Evolutionary conservation across 1,140 invertebrate genomes (phyloP).

Genomic region (Brachionus koreanus): DNA sequence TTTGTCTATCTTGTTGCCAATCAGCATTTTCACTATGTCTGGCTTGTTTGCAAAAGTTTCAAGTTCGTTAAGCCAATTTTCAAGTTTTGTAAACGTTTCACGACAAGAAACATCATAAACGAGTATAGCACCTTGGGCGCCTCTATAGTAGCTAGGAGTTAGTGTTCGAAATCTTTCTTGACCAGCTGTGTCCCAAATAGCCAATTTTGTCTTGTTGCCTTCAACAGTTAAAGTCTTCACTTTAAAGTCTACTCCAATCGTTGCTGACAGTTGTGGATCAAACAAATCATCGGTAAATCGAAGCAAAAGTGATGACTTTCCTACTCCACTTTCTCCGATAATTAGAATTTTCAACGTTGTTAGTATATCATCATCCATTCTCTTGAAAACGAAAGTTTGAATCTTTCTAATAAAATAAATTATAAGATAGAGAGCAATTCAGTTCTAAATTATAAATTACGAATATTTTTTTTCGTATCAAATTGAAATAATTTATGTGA

Average conservation of each 20-base stretch:
- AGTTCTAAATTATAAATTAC: background rate
- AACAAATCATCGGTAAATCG: constrained; percentile 93
- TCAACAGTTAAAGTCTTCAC: constrained; percentile 74
- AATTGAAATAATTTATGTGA: background rate
- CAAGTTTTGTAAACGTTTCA: constrained; percentile 69
- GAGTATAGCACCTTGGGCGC: constrained; percentile 76
- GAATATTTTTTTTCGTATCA: background rate
- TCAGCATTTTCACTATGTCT: constrained; percentile 92
- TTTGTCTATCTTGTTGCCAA: constrained; percentile 95
- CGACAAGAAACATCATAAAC: constrained; percentile 88
- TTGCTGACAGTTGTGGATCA: constrained; percentile 82
- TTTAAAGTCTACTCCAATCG: constrained; percentile 66
- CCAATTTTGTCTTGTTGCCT: constrained; percentile 81
- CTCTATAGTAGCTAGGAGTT: constrained; percentile 84
- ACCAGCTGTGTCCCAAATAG: constrained; percentile 91
- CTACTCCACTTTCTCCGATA: constrained; percentile 86
- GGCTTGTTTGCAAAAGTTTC: constrained; percentile 88
- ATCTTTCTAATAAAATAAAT: background rate
- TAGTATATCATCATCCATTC: constrained; percentile 43
- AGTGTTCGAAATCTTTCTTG: constrained; percentile 92
- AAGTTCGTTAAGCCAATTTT: constrained; percentile 87
- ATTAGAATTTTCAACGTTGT: constrained; percentile 79
- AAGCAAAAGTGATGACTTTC: constrained; percentile 88
- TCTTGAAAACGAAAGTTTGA: background rate
- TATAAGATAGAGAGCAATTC: background rate